These are phyloP conservation scores for Polypterus bichir DNA, from an alignment of 2,113 vertebrate species.

Conservation along the genomic window DNA sequence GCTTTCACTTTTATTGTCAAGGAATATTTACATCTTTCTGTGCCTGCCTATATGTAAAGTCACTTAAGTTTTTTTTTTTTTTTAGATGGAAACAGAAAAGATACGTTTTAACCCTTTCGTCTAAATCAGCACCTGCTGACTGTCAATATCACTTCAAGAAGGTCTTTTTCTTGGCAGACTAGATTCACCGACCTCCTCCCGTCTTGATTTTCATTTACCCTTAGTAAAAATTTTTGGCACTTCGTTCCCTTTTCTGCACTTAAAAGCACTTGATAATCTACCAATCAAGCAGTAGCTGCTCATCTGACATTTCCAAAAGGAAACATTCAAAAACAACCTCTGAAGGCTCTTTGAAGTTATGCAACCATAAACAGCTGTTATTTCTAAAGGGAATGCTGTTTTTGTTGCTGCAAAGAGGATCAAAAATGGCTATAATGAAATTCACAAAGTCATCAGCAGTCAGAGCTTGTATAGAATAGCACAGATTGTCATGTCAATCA, in stretches of 20 bases:
- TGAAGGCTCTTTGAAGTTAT: constrained; percentile 24
- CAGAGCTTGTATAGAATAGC: constrained; percentile 16
- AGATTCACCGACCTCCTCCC: too few species aligned
- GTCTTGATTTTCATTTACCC: too few species aligned
- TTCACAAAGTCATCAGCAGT: constrained; percentile 16
- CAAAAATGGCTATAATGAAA: constrained; percentile 14
- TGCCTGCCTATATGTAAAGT: too few species aligned
- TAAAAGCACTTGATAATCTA: constrained; percentile 17
- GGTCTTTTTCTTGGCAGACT: too few species aligned
- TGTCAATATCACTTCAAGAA: too few species aligned
- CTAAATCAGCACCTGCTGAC: too few species aligned
- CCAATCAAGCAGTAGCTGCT: constrained; percentile 25
- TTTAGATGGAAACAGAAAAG: too few species aligned
- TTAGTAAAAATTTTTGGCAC: too few species aligned
- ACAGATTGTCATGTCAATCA: constrained; percentile 20
- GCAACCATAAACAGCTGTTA: constrained; percentile 33
- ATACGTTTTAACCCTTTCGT: too few species aligned
- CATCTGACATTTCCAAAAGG: constrained; percentile 25
- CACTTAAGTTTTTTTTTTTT: too few species aligned
- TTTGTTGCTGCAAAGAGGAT: constrained; percentile 19
- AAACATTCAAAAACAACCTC: constrained; percentile 28
- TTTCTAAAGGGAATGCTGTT: constrained; percentile 20
- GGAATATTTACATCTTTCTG: too few species aligned
- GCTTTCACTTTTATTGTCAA: too few species aligned
- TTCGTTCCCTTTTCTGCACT: constrained; percentile 7